Evolutionary conservation across 1,140 invertebrate species (phyloP).

Genomic region (Neodiprion lecontei): DNA sequence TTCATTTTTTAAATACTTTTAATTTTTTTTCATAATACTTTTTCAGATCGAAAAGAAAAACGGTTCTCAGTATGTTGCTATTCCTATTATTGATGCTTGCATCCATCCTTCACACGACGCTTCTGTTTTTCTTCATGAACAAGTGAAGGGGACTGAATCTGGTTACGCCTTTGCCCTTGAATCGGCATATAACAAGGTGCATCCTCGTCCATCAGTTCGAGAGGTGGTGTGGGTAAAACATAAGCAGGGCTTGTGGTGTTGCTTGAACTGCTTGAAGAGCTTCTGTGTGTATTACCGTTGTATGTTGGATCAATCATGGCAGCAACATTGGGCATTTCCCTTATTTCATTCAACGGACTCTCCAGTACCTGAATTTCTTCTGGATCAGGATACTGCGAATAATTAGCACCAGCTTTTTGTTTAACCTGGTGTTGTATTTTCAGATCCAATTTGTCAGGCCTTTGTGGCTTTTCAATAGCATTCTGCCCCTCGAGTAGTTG

Average conservation of each 20-base stretch:
- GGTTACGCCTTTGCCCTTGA: constrained; percentile 74
- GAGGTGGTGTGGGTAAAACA: constrained; percentile 47
- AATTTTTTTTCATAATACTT: not conserved
- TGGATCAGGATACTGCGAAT: constrained; percentile 53
- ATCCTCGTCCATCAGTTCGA: constrained; percentile 59
- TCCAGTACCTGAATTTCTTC: constrained; percentile 59
- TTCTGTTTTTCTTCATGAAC: constrained; percentile 63
- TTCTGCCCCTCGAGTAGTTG: constrained; percentile 50
- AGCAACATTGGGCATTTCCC: constrained; percentile 52
- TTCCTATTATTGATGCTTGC: constrained; percentile 56
- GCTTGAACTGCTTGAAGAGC: constrained; percentile 52
- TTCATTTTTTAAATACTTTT: not conserved
- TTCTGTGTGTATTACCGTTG: constrained; percentile 42
- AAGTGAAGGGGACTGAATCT: constrained; percentile 51
- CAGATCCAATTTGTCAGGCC: constrained; percentile 55
- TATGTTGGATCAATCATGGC: constrained; percentile 61
- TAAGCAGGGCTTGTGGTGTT: constrained; percentile 51
- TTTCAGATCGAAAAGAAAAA: not conserved
- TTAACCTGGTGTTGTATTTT: constrained; percentile 25
- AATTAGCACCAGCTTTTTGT: constrained; percentile 30
- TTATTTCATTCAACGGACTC: constrained; percentile 38
- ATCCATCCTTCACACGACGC: constrained; percentile 59
- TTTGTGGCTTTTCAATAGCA: constrained; percentile 45
- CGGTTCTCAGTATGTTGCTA: not conserved
- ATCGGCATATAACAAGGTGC: constrained; percentile 80